These are phyloP conservation scores for Ptiloglossa arizonensis DNA, from an alignment of 1,140 invertebrate genomes.

Conservation along the genomic window DNA sequence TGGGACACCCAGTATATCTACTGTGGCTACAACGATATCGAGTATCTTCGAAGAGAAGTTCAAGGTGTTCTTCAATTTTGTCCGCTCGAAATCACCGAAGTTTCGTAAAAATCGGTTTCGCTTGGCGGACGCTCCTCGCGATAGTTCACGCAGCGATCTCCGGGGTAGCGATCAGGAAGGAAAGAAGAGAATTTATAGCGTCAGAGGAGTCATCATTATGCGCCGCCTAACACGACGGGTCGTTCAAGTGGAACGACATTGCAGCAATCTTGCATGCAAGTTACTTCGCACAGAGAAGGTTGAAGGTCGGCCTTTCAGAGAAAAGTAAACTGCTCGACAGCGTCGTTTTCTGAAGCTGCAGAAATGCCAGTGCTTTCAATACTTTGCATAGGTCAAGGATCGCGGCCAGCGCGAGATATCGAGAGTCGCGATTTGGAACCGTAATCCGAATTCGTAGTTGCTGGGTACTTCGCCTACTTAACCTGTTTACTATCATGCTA, in stretches of 20 bases:
- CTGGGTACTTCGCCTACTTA: background rate
- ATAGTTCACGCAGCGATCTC: background rate
- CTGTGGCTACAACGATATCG: too few relatives aligned
- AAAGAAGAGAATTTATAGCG: slow-evolving; percentile 29
- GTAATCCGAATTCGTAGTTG: background rate
- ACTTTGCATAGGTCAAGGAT: slow-evolving; percentile 44
- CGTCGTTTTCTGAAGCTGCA: slow-evolving; percentile 46
- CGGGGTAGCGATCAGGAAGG: background rate
- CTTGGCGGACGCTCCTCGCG: background rate
- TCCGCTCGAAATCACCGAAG: background rate
- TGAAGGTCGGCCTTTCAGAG: slow-evolving; percentile 48
- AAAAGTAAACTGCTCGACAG: slow-evolving; percentile 45
- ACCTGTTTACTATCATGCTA: too few relatives aligned
- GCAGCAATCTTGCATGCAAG: slow-evolving; percentile 41
- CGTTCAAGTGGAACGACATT: slow-evolving; percentile 50
- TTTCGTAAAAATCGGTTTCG: background rate
- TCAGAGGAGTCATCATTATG: slow-evolving; percentile 32
- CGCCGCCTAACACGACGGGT: slow-evolving; percentile 38
- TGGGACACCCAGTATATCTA: too few relatives aligned
- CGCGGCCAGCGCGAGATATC: background rate
- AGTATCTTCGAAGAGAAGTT: too few relatives aligned
- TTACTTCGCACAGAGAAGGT: slow-evolving; percentile 43
- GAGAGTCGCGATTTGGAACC: background rate
- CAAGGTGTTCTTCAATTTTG: too few relatives aligned
- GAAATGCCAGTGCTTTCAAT: slow-evolving; percentile 48